A percentile compares a stretch with the other conserved stretches of the same genome.
phyloP scores from a whole-genome alignment of 2,888 invertebrate genomes.

The Xanthia togata region DNA sequence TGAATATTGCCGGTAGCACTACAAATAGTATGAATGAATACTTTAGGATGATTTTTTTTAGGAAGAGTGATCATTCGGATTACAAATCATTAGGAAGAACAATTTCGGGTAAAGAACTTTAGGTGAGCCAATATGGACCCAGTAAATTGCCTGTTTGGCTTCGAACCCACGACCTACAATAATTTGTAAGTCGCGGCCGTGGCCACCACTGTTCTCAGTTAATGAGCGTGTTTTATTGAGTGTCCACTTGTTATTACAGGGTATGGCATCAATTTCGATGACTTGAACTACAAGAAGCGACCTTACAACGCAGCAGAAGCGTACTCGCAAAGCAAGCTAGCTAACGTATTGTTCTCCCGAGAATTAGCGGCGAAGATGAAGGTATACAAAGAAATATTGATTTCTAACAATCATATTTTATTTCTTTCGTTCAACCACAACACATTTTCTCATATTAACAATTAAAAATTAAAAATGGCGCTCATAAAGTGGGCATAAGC shows the following conservation, averaged over 20 bases:
- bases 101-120: no score
- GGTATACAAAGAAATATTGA: slow-evolving; percentile 78
- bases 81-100: no score
- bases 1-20: no score
- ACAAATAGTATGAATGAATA: no score
- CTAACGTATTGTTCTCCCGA: slow-evolving; percentile 94
- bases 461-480: neutral
- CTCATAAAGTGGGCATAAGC: neutral
- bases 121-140: no score
- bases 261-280: slow-evolving; percentile 91
- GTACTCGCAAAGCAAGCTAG: slow-evolving; percentile 95
- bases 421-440: neutral
- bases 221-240: neutral
- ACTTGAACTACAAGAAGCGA: slow-evolving; percentile 93
- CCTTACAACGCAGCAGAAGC: slow-evolving; percentile 92
- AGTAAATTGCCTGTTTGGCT: no score
- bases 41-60: no score
- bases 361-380: slow-evolving; percentile 92
- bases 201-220: no score
- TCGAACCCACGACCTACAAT: no score
- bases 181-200: no score
- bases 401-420: neutral
- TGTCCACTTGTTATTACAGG: slow-evolving; percentile 69
- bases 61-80: no score
- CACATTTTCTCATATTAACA: neutral